Conservation (phyloP, 2,888 invertebrate species). For the Cantharis lateralis region DNA sequence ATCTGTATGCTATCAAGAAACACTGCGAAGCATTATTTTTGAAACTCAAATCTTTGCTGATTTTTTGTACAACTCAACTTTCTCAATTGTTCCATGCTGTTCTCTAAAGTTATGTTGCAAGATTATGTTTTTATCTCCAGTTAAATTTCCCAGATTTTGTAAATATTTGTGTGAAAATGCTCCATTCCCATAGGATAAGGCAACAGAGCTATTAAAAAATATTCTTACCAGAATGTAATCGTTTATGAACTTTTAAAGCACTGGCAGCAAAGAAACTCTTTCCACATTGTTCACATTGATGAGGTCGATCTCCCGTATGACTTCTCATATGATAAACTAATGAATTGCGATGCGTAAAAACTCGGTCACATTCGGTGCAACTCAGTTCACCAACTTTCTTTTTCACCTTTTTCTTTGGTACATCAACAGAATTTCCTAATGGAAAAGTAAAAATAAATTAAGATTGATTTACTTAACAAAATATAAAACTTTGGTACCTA, state of each 20-base stretch:
- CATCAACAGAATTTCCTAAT: background rate
- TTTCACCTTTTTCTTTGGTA: conserved; percentile 45
- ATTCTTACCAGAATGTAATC: conserved; percentile 67
- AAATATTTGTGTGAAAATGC: no score
- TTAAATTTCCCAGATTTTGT: no score
- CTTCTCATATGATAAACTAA: conserved; percentile 81
- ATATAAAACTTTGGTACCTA: conserved; percentile 35
- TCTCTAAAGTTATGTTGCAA: no score
- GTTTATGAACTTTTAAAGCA: conserved; percentile 81
- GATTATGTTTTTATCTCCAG: no score
- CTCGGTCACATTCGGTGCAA: conserved; percentile 72
- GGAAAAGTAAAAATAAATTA: background rate
- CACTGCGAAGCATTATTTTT: no score
- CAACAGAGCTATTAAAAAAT: background rate
- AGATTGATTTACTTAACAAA: background rate
- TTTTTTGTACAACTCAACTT: no score
- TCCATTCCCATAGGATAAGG: no score
- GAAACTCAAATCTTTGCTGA: no score
- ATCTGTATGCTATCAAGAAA: no score
- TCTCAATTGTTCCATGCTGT: background rate
- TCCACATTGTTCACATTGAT: conserved; percentile 78
- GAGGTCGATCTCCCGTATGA: conserved; percentile 77
- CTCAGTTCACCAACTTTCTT: conserved; percentile 56
- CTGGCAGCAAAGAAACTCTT: conserved; percentile 83
- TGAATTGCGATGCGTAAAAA: conserved; percentile 83